Conservation (phyloP, 2,113 vertebrate species). For the Nesogale talazaci region DNA sequence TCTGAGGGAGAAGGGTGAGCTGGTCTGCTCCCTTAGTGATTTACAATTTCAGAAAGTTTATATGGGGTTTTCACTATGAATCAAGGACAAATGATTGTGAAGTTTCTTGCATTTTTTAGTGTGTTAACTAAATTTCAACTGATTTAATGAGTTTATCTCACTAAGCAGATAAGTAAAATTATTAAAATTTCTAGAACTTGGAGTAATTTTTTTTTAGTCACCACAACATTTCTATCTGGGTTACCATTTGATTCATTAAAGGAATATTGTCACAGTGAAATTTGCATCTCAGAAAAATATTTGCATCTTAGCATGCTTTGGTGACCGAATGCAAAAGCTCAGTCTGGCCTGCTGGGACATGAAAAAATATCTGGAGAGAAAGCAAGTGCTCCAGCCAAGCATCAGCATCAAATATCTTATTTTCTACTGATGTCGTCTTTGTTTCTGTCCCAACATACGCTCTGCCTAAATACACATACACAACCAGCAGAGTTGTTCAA, state of each 20-base stretch:
- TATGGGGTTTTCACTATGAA: too few species aligned
- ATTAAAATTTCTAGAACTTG: background rate
- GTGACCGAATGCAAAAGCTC: too few species aligned
- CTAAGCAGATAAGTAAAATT: background rate
- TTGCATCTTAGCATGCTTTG: background rate
- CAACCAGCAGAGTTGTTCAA: background rate
- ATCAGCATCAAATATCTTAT: background rate
- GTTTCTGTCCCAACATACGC: background rate
- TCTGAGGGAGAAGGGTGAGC: too few species aligned
- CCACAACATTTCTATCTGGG: too few species aligned
- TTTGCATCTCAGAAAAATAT: background rate
- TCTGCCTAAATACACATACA: background rate
- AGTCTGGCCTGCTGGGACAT: background rate
- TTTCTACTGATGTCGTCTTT: background rate
- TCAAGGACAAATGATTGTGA: too few species aligned
- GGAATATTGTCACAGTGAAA: background rate
- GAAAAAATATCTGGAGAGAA: background rate
- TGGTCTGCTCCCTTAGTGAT: too few species aligned
- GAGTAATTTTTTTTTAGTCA: too few species aligned
- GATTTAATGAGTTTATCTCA: background rate
- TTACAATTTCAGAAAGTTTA: too few species aligned
- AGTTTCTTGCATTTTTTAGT: too few species aligned
- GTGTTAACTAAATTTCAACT: background rate
- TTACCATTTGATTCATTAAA: background rate
- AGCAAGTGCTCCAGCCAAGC: fast-evolving